These are phyloP conservation scores for Drosophila setifemur DNA, from an alignment of 1,140 invertebrate genomes.

Conservation along the genomic window DNA sequence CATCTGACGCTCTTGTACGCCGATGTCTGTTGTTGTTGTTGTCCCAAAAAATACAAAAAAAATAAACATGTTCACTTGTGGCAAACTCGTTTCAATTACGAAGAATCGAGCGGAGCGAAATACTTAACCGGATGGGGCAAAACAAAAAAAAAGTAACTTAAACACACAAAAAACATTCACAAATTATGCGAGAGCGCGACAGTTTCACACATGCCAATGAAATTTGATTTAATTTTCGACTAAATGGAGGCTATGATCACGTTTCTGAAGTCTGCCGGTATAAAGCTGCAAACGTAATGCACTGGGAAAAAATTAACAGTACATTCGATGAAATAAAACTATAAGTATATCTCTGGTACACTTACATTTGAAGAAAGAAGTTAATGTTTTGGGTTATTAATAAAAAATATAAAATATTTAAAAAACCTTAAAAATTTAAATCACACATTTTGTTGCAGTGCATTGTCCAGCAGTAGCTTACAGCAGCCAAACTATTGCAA, in stretches of 20 bases:
- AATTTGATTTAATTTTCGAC: conserved; percentile 72
- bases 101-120: conserved; percentile 43
- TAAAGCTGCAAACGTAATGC: conserved; percentile 40
- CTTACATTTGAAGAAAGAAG: no score
- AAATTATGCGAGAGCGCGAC: conserved; percentile 47
- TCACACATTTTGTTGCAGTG: background rate
- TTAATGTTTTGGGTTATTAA: no score
- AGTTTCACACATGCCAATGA: conserved; percentile 60
- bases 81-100: conserved; percentile 79
- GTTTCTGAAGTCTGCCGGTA: conserved; percentile 50
- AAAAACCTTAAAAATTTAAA: no score
- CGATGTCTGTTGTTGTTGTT: no score
- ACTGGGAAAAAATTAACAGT: background rate
- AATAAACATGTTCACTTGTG: conserved; percentile 70
- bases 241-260: conserved; percentile 69
- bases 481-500: conserved; percentile 37
- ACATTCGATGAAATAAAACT: conserved; percentile 24
- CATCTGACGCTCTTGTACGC: conserved; percentile 51
- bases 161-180: conserved; percentile 15
- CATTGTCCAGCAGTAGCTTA: conserved; percentile 12
- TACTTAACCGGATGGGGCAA: conserved; percentile 34
- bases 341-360: no score
- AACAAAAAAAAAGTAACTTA: conserved; percentile 1
- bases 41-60: conserved; percentile 33
- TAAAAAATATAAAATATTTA: no score